Conservation (phyloP, 2,888 invertebrate species). For the Cephus spinipes region DNA sequence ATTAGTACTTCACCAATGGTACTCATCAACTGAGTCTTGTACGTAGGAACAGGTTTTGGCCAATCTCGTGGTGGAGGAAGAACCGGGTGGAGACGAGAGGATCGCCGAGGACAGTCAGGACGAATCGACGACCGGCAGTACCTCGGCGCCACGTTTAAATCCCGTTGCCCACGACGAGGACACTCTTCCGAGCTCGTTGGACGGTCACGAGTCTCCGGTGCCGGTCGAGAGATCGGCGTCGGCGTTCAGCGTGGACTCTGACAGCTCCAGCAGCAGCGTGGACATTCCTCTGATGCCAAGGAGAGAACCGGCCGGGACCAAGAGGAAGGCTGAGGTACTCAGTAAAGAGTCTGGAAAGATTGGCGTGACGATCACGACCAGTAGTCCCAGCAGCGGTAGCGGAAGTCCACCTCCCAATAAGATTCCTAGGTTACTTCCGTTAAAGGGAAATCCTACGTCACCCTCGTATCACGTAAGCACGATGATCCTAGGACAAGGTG, state of each 20-base stretch:
- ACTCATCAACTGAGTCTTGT: not conserved
- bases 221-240: slow-evolving; percentile 64
- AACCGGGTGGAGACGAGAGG: slow-evolving; percentile 62
- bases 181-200: slow-evolving; percentile 64
- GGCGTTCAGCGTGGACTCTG: slow-evolving; percentile 69
- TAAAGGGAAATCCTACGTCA: slow-evolving; percentile 61
- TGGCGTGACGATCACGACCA: slow-evolving; percentile 89
- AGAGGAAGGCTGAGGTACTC: slow-evolving; percentile 88
- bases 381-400: slow-evolving; percentile 68
- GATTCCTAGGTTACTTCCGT: slow-evolving; percentile 64
- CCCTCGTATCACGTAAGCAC: slow-evolving; percentile 60
- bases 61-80: slow-evolving; percentile 61
- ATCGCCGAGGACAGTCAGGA: slow-evolving; percentile 65
- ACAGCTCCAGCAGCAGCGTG: slow-evolving; percentile 73
- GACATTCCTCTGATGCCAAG: slow-evolving; percentile 70
- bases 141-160: slow-evolving; percentile 56
- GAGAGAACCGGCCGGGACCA: slow-evolving; percentile 75
- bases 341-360: slow-evolving; percentile 90
- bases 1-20: not conserved
- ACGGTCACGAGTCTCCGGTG: slow-evolving; percentile 63
- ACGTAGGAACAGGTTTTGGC: slow-evolving; percentile 61
- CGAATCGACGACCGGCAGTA: slow-evolving; percentile 58
- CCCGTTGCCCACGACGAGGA: slow-evolving; percentile 68
- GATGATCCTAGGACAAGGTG: not conserved
- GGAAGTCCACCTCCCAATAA: slow-evolving; percentile 69